A percentile compares a stretch with the other conserved stretches of the same genome.
Conservation (phyloP, 2,888 invertebrate genomes). For the Fragum whitleyi region DNA sequence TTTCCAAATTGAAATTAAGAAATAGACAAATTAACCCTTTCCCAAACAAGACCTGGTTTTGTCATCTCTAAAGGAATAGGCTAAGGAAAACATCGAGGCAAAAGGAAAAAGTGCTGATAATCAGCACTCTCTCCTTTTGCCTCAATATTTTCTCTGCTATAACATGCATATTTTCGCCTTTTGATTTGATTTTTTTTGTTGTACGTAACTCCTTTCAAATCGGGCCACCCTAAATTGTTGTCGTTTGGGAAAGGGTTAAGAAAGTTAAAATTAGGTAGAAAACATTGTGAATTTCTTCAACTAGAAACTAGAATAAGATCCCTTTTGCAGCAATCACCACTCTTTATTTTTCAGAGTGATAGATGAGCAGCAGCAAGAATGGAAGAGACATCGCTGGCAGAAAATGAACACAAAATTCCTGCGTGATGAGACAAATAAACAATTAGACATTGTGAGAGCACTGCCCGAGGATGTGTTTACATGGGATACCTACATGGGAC, state of each 20-base stretch:
- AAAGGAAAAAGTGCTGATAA: too few relatives aligned
- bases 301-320: background rate
- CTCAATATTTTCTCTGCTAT: too few relatives aligned
- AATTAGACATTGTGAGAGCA: constrained; percentile 81
- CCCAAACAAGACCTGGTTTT: too few relatives aligned
- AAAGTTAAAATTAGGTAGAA: too few relatives aligned
- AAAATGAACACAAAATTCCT: constrained; percentile 84
- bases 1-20: too few relatives aligned
- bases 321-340: background rate
- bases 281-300: too few relatives aligned
- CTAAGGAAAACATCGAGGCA: too few relatives aligned
- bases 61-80: too few relatives aligned
- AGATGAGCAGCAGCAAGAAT: constrained; percentile 83
- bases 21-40: too few relatives aligned
- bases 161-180: too few relatives aligned
- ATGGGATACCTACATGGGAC: constrained; percentile 84
- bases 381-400: constrained; percentile 85
- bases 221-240: background rate
- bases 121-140: too few relatives aligned
- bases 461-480: constrained; percentile 82
- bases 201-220: background rate
- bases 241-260: background rate
- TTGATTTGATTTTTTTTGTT: too few relatives aligned
- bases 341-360: constrained; percentile 73
- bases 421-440: constrained; percentile 82